phyloP scores from a whole-genome alignment of 2,888 invertebrate species.

The Diloba caeruleocephala region DNA sequence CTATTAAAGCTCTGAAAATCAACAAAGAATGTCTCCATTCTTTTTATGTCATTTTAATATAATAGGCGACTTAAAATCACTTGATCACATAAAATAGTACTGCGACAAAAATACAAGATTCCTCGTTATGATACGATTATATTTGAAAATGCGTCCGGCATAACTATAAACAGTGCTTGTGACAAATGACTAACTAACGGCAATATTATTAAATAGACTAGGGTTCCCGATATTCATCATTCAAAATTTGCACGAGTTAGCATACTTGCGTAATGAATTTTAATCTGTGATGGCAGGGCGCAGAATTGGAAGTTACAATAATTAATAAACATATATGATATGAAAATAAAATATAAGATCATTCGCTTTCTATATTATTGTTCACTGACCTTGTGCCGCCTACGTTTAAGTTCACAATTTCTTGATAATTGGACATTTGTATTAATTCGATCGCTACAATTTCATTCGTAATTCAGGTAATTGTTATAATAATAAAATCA shows the following conservation, averaged over 20 bases:
- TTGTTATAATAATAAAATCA: conserved; percentile 19
- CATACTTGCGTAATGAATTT: neutral
- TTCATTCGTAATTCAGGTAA: conserved; percentile 29
- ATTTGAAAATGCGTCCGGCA: conserved; percentile 15
- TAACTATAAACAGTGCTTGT: conserved; percentile 6
- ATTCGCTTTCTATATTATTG: conserved; percentile 46
- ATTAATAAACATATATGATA: conserved; percentile 11
- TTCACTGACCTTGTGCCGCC: conserved; percentile 95
- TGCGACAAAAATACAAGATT: conserved; percentile 1
- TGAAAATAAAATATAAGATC: conserved; percentile 18
- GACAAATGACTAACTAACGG: neutral
- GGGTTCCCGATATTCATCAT: neutral
- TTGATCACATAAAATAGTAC: neutral
- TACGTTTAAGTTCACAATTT: conserved; percentile 97
- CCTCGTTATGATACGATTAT: neutral
- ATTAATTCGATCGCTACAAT: conserved; percentile 30
- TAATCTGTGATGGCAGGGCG: neutral
- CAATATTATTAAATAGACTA: neutral
- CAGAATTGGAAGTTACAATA: conserved; percentile 1
- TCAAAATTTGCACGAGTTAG: conserved; percentile 6
- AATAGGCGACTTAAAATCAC: neutral
- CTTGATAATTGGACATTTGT: conserved; percentile 84
- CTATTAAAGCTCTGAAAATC: too few species aligned
- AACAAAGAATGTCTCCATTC: too few species aligned
- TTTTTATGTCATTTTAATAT: neutral